phyloP scores from a whole-genome alignment of 2,797 vertebrate species.

The Pangasius mekongensis region DNA sequence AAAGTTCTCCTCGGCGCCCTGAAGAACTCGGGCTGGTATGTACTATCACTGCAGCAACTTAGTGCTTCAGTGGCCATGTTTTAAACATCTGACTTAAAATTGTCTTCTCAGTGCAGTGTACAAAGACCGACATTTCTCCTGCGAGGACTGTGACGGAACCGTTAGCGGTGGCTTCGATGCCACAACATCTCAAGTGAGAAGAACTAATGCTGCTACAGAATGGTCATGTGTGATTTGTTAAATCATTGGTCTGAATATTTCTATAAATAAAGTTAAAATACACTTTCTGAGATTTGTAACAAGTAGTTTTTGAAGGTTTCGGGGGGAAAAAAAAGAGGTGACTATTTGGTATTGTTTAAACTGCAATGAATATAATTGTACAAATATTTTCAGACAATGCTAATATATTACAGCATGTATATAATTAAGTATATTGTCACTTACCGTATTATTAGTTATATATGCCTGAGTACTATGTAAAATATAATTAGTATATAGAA shows the following conservation, averaged over 20 bases:
- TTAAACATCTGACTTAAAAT: not conserved
- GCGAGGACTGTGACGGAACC: conserved; percentile 90
- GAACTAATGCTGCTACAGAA: not conserved
- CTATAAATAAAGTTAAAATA: not conserved
- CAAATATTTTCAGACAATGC: not conserved
- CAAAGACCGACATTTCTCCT: conserved; percentile 91
- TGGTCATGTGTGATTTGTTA: not conserved
- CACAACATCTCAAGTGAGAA: conserved; percentile 85
- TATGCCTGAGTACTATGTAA: not conserved
- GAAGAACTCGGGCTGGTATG: conserved; percentile 92
- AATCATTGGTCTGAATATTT: not conserved
- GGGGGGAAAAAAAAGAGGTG: not conserved
- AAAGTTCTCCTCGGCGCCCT: conserved; percentile 91
- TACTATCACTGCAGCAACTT: not conserved
- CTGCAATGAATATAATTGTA: not conserved
- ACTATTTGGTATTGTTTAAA: not conserved
- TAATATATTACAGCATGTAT: not conserved
- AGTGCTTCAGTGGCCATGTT: not conserved
- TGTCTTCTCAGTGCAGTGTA: conserved; percentile 79
- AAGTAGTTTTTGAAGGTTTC: not conserved
- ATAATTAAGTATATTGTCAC: not conserved
- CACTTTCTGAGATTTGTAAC: not conserved
- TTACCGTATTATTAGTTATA: not conserved
- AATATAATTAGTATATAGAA: not conserved
- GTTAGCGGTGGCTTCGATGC: conserved; percentile 95